phyloP scores from a whole-genome alignment of 2,888 invertebrate species.

The Anthophora plumipes region DNA sequence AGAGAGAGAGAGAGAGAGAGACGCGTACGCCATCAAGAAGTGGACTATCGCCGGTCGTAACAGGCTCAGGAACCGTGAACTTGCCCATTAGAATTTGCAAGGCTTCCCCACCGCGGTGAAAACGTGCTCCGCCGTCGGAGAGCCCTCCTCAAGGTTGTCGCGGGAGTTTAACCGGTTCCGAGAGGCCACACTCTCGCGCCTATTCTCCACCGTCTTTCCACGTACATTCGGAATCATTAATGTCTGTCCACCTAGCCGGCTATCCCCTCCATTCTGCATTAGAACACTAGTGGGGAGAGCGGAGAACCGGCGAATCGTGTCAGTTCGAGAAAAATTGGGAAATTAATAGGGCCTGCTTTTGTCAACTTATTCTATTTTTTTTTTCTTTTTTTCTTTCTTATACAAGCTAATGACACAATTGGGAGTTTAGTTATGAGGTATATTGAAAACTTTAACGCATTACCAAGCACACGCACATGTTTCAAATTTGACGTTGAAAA shows the following conservation, averaged over 20 bases:
- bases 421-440: too few relatives aligned
- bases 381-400: too few relatives aligned
- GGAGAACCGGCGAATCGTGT: too few relatives aligned
- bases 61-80: slow-evolving; percentile 69
- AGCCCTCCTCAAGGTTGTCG: slow-evolving; percentile 66
- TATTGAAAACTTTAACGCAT: too few relatives aligned
- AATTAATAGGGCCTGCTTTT: too few relatives aligned
- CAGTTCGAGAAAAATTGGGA: too few relatives aligned
- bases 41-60: slow-evolving; percentile 39
- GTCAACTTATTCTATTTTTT: too few relatives aligned
- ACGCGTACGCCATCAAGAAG: slow-evolving; percentile 14
- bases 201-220: slow-evolving; percentile 33
- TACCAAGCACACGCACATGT: too few relatives aligned
- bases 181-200: slow-evolving; percentile 49
- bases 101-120: slow-evolving; percentile 50
- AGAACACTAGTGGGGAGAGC: not conserved
- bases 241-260: not conserved
- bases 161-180: slow-evolving; percentile 69
- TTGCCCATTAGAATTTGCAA: slow-evolving; percentile 69
- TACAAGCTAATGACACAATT: too few relatives aligned
- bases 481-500: too few relatives aligned
- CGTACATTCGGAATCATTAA: slow-evolving; percentile 26
- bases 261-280: not conserved
- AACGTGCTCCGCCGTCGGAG: slow-evolving; percentile 38
- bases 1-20: not conserved